Percentiles rank a stretch among this genome's conserved stretches.
Conservation (phyloP, 2,888 invertebrate genomes). For the Ferdinandea cuprea region DNA sequence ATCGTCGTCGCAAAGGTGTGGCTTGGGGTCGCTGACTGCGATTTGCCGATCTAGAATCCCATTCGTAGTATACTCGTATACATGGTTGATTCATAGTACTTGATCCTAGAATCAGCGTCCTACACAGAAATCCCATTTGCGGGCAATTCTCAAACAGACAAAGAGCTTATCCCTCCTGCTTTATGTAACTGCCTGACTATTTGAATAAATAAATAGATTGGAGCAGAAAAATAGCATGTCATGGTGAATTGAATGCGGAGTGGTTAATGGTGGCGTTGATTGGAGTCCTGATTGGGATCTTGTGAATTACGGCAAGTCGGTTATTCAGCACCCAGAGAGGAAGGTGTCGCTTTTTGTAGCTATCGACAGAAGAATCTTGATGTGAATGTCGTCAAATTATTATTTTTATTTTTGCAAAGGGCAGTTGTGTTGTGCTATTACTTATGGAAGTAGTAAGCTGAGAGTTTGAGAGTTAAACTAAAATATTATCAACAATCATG, state of each 20-base stretch:
- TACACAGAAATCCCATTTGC: conserved; percentile 63
- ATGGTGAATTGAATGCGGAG: conserved; percentile 17
- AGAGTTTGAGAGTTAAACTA: too few species aligned
- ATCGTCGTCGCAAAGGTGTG: conserved; percentile 43
- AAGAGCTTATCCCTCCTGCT: conserved; percentile 12
- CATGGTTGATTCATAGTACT: conserved; percentile 30
- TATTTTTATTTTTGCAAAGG: neutral
- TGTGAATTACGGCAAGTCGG: conserved; percentile 16
- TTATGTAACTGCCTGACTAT: conserved; percentile 35
- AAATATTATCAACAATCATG: too few species aligned
- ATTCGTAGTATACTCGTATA: neutral
- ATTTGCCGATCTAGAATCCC: neutral
- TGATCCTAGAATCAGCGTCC: conserved; percentile 51
- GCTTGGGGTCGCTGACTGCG: conserved; percentile 27
- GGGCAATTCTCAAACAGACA: conserved; percentile 7
- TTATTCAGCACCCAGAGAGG: conserved; percentile 2
- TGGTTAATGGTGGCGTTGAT: conserved; percentile 62
- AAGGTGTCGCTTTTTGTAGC: neutral
- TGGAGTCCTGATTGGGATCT: conserved; percentile 66
- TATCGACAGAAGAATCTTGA: neutral
- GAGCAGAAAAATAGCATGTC: conserved; percentile 36
- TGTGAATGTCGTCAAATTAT: too few species aligned
- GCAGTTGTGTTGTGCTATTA: neutral
- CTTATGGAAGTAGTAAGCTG: too few species aligned
- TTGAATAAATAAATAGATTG: conserved; percentile 65